These are phyloP conservation scores for Griposia aprilina DNA, from an alignment of 2,888 invertebrate genomes.

Conservation along the genomic window DNA sequence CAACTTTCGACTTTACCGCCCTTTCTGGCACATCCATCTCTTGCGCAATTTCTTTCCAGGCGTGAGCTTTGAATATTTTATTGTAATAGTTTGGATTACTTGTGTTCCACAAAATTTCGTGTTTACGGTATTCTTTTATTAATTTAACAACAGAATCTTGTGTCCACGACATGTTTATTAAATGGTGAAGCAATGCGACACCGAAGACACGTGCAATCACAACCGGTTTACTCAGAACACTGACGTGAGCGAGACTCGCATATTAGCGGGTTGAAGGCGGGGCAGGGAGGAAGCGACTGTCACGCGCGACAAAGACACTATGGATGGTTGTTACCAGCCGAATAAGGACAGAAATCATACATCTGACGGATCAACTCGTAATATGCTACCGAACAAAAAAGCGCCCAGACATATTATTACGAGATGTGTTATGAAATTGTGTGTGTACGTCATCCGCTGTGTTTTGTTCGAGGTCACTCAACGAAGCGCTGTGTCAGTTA, in stretches of 20 bases:
- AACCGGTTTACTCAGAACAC: neutral
- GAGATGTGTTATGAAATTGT: neutral
- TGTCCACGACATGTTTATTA: constrained; percentile 3
- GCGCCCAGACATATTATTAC: neutral
- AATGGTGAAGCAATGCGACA: neutral
- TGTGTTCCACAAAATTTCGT: neutral
- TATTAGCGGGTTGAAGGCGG: constrained; percentile 2
- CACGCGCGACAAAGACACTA: neutral
- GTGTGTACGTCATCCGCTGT: neutral
- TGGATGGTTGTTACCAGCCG: neutral
- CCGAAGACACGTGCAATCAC: neutral
- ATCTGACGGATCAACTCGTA: neutral
- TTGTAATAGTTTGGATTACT: neutral
- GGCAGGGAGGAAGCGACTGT: neutral
- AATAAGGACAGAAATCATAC: constrained; percentile 6
- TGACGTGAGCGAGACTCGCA: neutral
- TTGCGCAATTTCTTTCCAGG: neutral
- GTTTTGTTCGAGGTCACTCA: neutral
- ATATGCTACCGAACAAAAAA: neutral
- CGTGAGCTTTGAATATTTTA: neutral
- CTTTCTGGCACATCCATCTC: neutral
- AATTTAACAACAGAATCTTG: neutral
- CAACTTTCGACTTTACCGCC: neutral
- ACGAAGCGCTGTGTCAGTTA: too few relatives aligned
- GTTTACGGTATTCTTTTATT: constrained; percentile 4